Conservation (phyloP, 2,113 vertebrate genomes). For the Cottus gobio region DNA sequence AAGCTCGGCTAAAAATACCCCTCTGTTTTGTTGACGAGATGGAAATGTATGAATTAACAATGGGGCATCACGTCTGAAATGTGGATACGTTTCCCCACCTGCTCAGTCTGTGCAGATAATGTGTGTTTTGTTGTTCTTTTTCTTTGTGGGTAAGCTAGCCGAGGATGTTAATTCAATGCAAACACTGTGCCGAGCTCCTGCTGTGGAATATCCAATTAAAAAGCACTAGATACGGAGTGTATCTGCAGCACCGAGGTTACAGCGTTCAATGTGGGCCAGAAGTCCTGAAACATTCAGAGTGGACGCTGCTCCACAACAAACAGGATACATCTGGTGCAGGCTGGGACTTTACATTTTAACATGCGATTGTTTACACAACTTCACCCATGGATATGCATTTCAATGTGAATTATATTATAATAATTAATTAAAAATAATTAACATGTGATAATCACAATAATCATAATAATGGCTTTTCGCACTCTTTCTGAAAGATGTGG, state of each 20-base stretch:
- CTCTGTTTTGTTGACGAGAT: constrained; percentile 44
- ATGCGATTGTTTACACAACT: not conserved
- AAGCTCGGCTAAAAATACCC: constrained; percentile 52
- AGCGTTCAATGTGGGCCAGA: constrained; percentile 54
- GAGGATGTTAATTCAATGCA: constrained; percentile 53
- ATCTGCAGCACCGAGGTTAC: constrained; percentile 32
- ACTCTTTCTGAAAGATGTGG: not conserved
- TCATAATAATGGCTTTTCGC: not conserved
- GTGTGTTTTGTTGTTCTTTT: constrained; percentile 2
- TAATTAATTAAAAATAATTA: not conserved
- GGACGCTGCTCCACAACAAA: constrained; percentile 29
- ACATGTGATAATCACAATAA: not conserved
- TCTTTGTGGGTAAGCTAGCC: constrained; percentile 16
- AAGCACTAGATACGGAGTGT: constrained; percentile 38
- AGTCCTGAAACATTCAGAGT: constrained; percentile 54
- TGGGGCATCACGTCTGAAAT: constrained; percentile 24
- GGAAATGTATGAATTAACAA: constrained; percentile 51
- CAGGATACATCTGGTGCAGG: constrained; percentile 16
- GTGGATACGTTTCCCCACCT: constrained; percentile 31
- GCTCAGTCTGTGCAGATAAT: constrained; percentile 6
- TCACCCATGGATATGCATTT: not conserved
- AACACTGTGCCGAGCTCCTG: constrained; percentile 47
- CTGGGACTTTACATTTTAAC: constrained; percentile 9
- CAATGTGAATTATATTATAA: not conserved
- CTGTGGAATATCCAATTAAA: constrained; percentile 74